Evolutionary conservation across 2,113 vertebrate genomes (phyloP).

Genomic region (Shinisaurus crocodilurus): DNA sequence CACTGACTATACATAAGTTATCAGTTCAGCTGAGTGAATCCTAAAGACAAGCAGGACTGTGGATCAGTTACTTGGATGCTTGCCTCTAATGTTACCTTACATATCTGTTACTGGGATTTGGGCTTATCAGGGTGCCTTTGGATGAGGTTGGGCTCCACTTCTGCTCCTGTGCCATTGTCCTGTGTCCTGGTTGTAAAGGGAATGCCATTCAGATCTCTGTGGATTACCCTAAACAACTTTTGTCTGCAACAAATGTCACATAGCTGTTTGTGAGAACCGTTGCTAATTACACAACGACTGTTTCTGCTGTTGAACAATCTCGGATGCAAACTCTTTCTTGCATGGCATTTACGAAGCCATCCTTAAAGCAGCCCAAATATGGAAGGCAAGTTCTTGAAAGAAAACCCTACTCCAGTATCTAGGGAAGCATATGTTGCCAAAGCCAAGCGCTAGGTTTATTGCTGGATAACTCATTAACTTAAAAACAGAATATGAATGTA

Average conservation of each 20-base stretch:
- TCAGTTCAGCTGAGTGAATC: neutral
- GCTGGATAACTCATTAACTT: slow-evolving; percentile 78
- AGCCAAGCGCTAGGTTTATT: slow-evolving; percentile 61
- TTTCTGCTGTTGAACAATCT: neutral
- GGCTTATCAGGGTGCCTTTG: slow-evolving; percentile 11
- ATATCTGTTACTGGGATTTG: neutral
- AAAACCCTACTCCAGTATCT: slow-evolving; percentile 44
- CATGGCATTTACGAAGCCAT: slow-evolving; percentile 21
- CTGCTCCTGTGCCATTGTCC: neutral
- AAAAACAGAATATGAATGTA: slow-evolving; percentile 77
- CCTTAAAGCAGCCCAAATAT: neutral
- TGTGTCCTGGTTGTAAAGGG: slow-evolving; percentile 12
- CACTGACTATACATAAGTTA: neutral
- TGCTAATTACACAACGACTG: neutral
- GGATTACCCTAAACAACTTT: slow-evolving; percentile 11
- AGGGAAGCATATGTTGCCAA: slow-evolving; percentile 63
- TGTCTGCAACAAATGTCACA: slow-evolving; percentile 8
- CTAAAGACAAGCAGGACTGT: fast-evolving
- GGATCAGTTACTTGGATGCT: neutral
- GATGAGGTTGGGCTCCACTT: neutral
- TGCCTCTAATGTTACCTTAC: neutral
- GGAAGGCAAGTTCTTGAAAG: slow-evolving; percentile 57
- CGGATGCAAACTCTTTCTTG: neutral
- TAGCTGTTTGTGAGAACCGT: neutral
- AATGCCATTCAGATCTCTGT: neutral